phyloP scores from a whole-genome alignment of 2,888 invertebrate species.

The Cheilosia scutellata region DNA sequence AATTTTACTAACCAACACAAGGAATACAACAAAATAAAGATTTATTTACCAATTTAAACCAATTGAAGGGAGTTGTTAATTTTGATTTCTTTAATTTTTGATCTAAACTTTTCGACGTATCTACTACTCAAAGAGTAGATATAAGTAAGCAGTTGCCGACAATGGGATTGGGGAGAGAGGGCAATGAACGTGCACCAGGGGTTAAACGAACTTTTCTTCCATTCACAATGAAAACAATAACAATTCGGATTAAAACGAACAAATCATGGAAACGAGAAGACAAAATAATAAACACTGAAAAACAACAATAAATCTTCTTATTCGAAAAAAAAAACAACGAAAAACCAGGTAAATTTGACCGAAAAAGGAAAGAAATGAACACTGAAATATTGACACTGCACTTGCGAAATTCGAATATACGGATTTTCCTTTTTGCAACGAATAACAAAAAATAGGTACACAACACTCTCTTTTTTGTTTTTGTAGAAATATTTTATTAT shows the following conservation, averaged over 20 bases:
- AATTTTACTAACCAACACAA: slow-evolving; percentile 40
- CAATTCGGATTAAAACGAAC: slow-evolving; percentile 26
- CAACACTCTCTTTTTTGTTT: slow-evolving; percentile 64
- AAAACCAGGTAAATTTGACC: slow-evolving; percentile 15
- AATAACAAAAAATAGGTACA: slow-evolving; percentile 33
- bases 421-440: slow-evolving; percentile 41
- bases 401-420: slow-evolving; percentile 49
- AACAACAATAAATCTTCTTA: slow-evolving; percentile 15
- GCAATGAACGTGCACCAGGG: slow-evolving; percentile 69
- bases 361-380: slow-evolving; percentile 48
- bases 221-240: slow-evolving; percentile 36
- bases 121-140: slow-evolving; percentile 24
- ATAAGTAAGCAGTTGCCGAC: slow-evolving; percentile 32
- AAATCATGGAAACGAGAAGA: slow-evolving; percentile 15
- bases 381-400: slow-evolving; percentile 53
- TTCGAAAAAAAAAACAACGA: slow-evolving; percentile 2
- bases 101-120: slow-evolving; percentile 12
- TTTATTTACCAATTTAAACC: slow-evolving; percentile 42
- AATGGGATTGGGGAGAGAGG: slow-evolving; percentile 48
- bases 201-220: slow-evolving; percentile 67
- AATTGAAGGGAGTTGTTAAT: slow-evolving; percentile 41
- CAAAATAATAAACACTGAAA: slow-evolving; percentile 18
- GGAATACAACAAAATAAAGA: slow-evolving; percentile 13
- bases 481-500: neutral
- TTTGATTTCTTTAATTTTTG: slow-evolving; percentile 28